Evolutionary conservation across 2,888 invertebrate genomes (phyloP), one percentile per base, ranked within the genome.

Genomic region (Rhabditoides inermis): DNA sequence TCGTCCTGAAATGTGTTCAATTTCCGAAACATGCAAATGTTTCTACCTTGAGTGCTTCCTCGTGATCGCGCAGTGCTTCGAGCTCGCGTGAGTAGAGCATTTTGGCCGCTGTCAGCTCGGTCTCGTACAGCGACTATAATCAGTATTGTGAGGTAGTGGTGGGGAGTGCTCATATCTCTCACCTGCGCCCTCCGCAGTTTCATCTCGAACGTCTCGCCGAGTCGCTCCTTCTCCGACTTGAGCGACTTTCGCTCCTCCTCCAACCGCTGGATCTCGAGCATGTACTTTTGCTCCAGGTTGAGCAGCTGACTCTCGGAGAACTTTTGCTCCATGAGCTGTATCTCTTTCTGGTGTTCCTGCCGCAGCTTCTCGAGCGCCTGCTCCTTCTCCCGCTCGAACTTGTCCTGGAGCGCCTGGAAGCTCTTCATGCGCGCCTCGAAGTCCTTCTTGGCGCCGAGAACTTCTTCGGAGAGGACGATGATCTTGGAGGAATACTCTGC

Each of bases 391-490:
- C 72, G 44, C 47, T 76, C 75, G 49, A 76, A 76, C 44, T 72
- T 68, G 44, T 73, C 74, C 69, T 74, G 74, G 5, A 75, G 52
- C 7, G 71, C 65, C 78, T 65, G 81, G 77, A 75, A 81, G 76
- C 78, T 72, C 76, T 66, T 81, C 81, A 56, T 81, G 76, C 73
- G 61, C 71, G 50, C 74, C 77, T 76, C 78, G 77, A 80, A 81
- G 46, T 77, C 77, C 48, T 75, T 72, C 53, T 72, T 72, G 10
- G 72, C 76, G 51, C 78, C 65, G 73, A 81, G 44, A 70, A 80
- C 60, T 70, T 77, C 67, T 77, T 79, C 76, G 50, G 77, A 63
- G 73, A 80, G 45, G 55, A 81, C 49, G 65, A 79, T 75, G 74
- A 81, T 68, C 52, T 77, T 73, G 41, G 64, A 55, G 6, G 73